A percentile compares a stretch with the other conserved stretches of the same genome.
These are phyloP conservation scores for Epizoanthus rinbou DNA, from an alignment of 92 coral and sea anemone genomes.

Conservation along the genomic window DNA sequence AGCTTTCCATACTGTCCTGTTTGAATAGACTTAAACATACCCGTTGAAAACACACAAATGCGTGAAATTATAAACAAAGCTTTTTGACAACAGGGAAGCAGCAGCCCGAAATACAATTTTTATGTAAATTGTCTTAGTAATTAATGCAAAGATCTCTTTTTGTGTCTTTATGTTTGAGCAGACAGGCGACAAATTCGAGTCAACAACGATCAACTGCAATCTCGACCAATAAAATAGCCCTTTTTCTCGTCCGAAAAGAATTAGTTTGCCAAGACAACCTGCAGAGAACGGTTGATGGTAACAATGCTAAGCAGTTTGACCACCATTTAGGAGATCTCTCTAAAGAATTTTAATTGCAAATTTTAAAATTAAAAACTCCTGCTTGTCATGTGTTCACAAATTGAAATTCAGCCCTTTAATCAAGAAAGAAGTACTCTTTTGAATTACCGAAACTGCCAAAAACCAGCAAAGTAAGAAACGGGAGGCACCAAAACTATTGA, in stretches of 20 bases:
- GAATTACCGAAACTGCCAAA: not conserved
- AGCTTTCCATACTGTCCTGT: slow-evolving; percentile 2
- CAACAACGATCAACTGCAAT: not conserved
- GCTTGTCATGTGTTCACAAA: too few species aligned
- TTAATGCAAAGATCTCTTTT: slow-evolving; percentile 25
- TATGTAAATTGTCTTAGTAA: slow-evolving; percentile 26
- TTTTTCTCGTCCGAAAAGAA: not conserved
- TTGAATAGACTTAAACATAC: slow-evolving; percentile 34
- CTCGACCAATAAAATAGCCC: slow-evolving; percentile 1
- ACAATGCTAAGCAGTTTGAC: not conserved
- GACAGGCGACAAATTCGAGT: not conserved
- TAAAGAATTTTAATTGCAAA: slow-evolving; percentile 16
- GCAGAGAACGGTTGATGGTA: not conserved
- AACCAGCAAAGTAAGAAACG: not conserved
- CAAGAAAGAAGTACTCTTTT: not conserved
- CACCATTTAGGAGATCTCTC: not conserved
- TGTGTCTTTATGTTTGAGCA: slow-evolving; percentile 23
- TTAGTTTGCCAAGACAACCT: not conserved
- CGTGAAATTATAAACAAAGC: slow-evolving; percentile 40
- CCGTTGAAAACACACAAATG: slow-evolving; percentile 26
- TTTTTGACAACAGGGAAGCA: slow-evolving; percentile 29
- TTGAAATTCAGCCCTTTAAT: too few species aligned
- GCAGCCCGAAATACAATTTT: slow-evolving; percentile 27
- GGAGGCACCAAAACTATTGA: too few species aligned
- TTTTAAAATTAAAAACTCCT: not conserved